Evolutionary conservation across 2,888 invertebrate species (phyloP).

Genomic region (Sminthurides aquaticus): DNA sequence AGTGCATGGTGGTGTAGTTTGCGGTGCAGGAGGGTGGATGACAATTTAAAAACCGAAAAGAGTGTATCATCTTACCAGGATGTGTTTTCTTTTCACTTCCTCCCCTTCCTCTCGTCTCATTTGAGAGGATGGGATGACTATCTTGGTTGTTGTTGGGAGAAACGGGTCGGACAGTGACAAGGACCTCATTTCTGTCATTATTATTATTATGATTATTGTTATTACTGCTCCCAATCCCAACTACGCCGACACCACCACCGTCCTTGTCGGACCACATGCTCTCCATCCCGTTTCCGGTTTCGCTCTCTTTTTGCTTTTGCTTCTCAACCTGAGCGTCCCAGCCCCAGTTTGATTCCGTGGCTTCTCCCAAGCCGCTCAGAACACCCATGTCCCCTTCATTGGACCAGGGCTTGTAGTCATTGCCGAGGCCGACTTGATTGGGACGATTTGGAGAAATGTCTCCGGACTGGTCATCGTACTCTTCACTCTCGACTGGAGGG

Average conservation of each 20-base stretch:
- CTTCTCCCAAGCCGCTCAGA: constrained; percentile 26
- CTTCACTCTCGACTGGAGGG: constrained; percentile 22
- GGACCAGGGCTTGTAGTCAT: constrained; percentile 38
- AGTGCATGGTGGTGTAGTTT: not conserved
- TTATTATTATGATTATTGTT: constrained; percentile 20
- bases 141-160: constrained; percentile 29
- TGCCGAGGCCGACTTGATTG: constrained; percentile 25
- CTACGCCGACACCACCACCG: constrained; percentile 8
- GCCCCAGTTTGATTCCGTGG: constrained; percentile 39
- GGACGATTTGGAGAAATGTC: constrained; percentile 9
- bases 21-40: not conserved
- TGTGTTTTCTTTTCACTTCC: constrained; percentile 18
- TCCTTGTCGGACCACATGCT: constrained; percentile 40
- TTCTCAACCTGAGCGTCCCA: constrained; percentile 40
- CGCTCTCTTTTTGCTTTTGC: constrained; percentile 31
- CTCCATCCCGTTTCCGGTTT: constrained; percentile 29
- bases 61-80: constrained; percentile 19
- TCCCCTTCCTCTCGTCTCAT: constrained; percentile 14
- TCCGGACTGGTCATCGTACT: constrained; percentile 23
- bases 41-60: constrained; percentile 1
- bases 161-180: constrained; percentile 33
- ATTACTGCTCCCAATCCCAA: constrained; percentile 25
- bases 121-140: constrained; percentile 27
- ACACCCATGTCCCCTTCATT: constrained; percentile 22
- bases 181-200: constrained; percentile 25